phyloP scores from a whole-genome alignment of 2,888 invertebrate species.

The Emmelina monodactyla region DNA sequence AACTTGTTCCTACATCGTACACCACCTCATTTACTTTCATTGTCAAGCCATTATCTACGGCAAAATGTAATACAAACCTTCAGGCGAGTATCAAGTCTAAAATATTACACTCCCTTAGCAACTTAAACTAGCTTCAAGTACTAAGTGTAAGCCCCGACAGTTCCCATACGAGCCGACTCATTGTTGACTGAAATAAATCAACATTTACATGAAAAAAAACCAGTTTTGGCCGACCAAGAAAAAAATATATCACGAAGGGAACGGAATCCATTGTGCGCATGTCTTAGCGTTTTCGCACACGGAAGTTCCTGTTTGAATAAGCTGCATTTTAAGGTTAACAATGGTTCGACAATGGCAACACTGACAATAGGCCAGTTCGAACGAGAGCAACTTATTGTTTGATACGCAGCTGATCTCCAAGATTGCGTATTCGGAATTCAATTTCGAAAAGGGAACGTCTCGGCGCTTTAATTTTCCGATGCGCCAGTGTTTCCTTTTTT shows the following conservation, averaged over 20 bases:
- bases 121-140: slow-evolving; percentile 27
- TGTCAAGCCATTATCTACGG: slow-evolving; percentile 26
- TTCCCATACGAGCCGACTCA: slow-evolving; percentile 48
- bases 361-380: slow-evolving; percentile 41
- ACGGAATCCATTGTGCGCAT: slow-evolving; percentile 24
- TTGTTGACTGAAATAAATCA: slow-evolving; percentile 63
- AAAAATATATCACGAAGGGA: slow-evolving; percentile 33
- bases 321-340: slow-evolving; percentile 41
- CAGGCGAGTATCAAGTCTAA: slow-evolving; percentile 7
- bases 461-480: slow-evolving; percentile 32
- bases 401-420: slow-evolving; percentile 43
- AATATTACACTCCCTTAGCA: slow-evolving; percentile 23
- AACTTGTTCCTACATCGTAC: not conserved
- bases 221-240: slow-evolving; percentile 36
- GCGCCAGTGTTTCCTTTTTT: slow-evolving; percentile 17
- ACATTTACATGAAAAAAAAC: slow-evolving; percentile 56
- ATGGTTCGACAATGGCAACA: slow-evolving; percentile 33
- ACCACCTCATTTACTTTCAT: slow-evolving; percentile 19
- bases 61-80: slow-evolving; percentile 14
- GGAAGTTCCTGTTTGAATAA: slow-evolving; percentile 50
- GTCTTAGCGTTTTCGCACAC: slow-evolving; percentile 48
- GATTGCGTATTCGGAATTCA: slow-evolving; percentile 30
- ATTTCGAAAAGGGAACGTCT: slow-evolving; percentile 23
- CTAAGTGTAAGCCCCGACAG: slow-evolving; percentile 25
- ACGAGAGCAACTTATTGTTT: slow-evolving; percentile 43